Conservation (phyloP, 2,113 vertebrate genomes). For the Nematolebias whitei region DNA sequence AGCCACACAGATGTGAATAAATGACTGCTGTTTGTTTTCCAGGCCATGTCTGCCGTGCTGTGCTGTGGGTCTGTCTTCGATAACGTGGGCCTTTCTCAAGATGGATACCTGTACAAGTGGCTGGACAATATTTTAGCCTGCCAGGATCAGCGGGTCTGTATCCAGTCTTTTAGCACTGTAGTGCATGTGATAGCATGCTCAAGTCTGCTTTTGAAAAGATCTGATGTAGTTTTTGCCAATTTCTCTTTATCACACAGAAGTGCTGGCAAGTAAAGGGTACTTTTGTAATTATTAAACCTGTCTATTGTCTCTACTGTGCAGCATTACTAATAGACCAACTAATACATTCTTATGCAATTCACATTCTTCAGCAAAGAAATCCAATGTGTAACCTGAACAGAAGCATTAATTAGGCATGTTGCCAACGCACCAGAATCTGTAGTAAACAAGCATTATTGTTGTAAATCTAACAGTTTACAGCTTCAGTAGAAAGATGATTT, state of each 20-base stretch:
- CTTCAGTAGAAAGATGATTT: background rate
- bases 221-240: slow-evolving; percentile 19
- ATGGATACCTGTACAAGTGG: slow-evolving; percentile 99
- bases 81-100: slow-evolving; percentile 95
- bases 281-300: slow-evolving; percentile 31
- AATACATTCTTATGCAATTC: too few species aligned
- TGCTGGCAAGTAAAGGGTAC: slow-evolving; percentile 13
- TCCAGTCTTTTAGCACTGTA: slow-evolving; percentile 26
- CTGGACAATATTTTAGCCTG: slow-evolving; percentile 97
- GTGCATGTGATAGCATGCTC: slow-evolving; percentile 39
- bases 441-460: background rate
- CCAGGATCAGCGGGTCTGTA: slow-evolving; percentile 89
- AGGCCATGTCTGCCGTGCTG: slow-evolving; percentile 99
- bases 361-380: slow-evolving; percentile 11
- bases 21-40: slow-evolving; percentile 23
- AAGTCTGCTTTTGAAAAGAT: slow-evolving; percentile 28
- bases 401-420: slow-evolving; percentile 1
- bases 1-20: too few species aligned
- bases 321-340: slow-evolving; percentile 32
- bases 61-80: slow-evolving; percentile 98
- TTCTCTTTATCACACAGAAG: slow-evolving; percentile 16
- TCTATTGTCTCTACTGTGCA: slow-evolving; percentile 13
- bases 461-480: slow-evolving; percentile 10
- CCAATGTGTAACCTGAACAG: slow-evolving; percentile 4
- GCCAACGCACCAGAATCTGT: slow-evolving; percentile 14